These are phyloP conservation scores for Aramus guarauna DNA, from an alignment of 2,113 vertebrate genomes.

Conservation along the genomic window DNA sequence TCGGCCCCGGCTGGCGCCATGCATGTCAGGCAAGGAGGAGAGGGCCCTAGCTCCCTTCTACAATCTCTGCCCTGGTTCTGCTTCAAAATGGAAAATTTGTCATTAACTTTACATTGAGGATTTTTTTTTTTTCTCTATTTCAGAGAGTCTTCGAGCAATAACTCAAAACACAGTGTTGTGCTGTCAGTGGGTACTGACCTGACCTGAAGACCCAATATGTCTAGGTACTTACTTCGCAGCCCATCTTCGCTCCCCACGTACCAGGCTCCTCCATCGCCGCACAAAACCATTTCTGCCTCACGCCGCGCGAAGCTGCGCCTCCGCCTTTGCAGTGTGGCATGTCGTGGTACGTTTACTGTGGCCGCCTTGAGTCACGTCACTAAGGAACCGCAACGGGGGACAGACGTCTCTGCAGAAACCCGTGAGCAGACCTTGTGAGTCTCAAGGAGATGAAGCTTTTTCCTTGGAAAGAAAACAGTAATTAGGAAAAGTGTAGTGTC, in stretches of 20 bases:
- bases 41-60: too few species aligned
- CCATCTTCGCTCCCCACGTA: accelerated
- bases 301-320: accelerated
- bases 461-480: neutral
- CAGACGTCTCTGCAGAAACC: neutral
- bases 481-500: neutral
- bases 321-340: accelerated
- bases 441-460: neutral
- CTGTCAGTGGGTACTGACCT: too few species aligned
- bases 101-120: neutral
- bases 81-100: neutral
- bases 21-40: too few species aligned
- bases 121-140: neutral
- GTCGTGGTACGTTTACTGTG: accelerated
- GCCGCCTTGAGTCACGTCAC: neutral
- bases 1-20: neutral
- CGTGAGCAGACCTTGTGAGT: neutral
- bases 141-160: neutral
- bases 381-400: neutral
- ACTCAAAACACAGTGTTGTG: too few species aligned
- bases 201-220: neutral
- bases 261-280: too few species aligned
- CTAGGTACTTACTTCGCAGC: neutral
- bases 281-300: neutral
- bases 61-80: accelerated